Percentiles rank a stretch among this genome's conserved stretches.
phyloP scores from a whole-genome alignment of 2,888 invertebrate genomes.

The Drosophila merina region DNA sequence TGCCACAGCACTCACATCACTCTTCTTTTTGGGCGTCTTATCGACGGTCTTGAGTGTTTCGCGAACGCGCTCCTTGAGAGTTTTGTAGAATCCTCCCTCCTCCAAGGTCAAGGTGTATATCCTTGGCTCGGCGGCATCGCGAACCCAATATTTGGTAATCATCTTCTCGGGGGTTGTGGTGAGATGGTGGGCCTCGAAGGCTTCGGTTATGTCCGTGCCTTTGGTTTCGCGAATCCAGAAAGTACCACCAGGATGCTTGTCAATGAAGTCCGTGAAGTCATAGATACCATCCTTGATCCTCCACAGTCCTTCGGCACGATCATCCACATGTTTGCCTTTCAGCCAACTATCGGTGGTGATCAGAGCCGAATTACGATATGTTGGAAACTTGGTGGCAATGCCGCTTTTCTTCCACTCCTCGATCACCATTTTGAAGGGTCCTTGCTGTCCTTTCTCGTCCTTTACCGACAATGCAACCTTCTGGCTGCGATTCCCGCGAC shows the following conservation, averaged over 20 bases:
- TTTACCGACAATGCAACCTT: constrained; percentile 5
- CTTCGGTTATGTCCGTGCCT: constrained; percentile 92
- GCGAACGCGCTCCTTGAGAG: constrained; percentile 87
- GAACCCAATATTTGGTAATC: constrained; percentile 88
- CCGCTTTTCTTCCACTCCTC: constrained; percentile 80
- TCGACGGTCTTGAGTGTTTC: constrained; percentile 86
- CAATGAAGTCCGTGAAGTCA: constrained; percentile 91
- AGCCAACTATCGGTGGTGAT: constrained; percentile 85
- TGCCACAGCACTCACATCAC: constrained; percentile 78
- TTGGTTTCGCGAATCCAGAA: constrained; percentile 90
- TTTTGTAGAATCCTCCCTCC: constrained; percentile 90
- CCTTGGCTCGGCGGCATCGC: constrained; percentile 87
- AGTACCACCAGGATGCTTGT: constrained; percentile 93
- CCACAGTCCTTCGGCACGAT: constrained; percentile 92
- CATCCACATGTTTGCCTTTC: constrained; percentile 87
- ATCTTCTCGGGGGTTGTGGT: constrained; percentile 86
- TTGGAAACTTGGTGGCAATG: constrained; percentile 82
- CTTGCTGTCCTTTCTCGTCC: constrained; percentile 9
- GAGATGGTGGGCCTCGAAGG: constrained; percentile 90
- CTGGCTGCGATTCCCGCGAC: constrained; percentile 5
- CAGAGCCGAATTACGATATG: constrained; percentile 79
- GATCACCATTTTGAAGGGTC: constrained; percentile 63
- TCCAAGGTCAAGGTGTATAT: constrained; percentile 90
- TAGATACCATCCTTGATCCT: constrained; percentile 91
- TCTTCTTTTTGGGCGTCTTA: constrained; percentile 76